phyloP scores from a whole-genome alignment of 2,797 vertebrate species.

The Myotis planiceps region DNA sequence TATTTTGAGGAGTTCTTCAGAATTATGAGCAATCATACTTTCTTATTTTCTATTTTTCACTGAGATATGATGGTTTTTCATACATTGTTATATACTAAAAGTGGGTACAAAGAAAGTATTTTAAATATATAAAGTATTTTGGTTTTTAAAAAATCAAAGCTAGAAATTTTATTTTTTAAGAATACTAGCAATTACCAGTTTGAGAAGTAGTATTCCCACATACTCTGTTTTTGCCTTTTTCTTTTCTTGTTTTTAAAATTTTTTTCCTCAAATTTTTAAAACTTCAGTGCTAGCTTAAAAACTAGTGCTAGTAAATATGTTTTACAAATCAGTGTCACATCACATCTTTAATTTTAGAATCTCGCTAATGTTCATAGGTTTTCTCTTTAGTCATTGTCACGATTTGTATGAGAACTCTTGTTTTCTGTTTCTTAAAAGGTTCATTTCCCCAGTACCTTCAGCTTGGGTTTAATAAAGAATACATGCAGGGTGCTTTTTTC shows the following conservation, averaged over 20 bases:
- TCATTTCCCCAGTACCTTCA: not conserved
- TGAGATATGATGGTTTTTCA: not conserved
- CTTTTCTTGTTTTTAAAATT: not conserved
- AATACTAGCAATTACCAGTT: not conserved
- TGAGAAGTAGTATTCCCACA: not conserved
- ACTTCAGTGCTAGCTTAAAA: not conserved
- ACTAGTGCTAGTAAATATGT: not conserved
- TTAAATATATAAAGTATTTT: not conserved
- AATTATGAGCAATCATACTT: slow-evolving; percentile 53
- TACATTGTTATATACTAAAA: not conserved
- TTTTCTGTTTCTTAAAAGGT: not conserved
- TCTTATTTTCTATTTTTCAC: not conserved
- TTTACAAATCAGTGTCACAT: not conserved
- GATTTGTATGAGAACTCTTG: not conserved
- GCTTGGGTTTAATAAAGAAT: not conserved
- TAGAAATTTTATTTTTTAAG: not conserved
- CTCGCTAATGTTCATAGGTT: not conserved
- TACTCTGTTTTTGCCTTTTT: slow-evolving; percentile 5
- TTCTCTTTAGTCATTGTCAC: not conserved
- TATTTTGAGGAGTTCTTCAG: slow-evolving; percentile 58
- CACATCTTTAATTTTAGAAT: not conserved
- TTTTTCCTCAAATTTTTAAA: not conserved
- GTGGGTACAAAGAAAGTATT: not conserved
- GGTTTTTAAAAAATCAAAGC: not conserved
- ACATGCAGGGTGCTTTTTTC: not conserved